Base-by-base conservation (phyloP, 2,888 invertebrate genomes). In the Oxytorus armatus region DNA sequence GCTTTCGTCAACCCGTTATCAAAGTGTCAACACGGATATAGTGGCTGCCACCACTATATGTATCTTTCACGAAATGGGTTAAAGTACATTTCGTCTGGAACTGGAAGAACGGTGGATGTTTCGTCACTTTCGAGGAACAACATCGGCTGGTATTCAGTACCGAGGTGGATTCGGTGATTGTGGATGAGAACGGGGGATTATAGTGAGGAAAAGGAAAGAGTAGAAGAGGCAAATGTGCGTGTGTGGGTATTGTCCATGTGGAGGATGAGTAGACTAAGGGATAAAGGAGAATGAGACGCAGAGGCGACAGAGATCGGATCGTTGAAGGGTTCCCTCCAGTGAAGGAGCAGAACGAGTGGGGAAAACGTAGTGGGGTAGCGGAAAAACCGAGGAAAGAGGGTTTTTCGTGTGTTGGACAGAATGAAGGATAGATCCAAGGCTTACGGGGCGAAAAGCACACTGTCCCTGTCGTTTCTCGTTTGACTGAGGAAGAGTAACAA, bases 371-470 rank as follows among this genome's bases (percentile, higher is more conserved):
- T 5, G 53, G 4, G 14, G 23, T 8, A 11, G 49, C 14, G 25
- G 18, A 25, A 53, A 53, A 16, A 68, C 23, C 23, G 53, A 42
- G 16, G 42, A 51, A 16, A 53, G 39, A 42, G 23, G 63, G 49
- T 11, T 1, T 25, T 53, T 36, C 70, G 72, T 77, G 72, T 65
- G 47, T 55, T 21, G 55, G 77, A 77, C 77, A 65, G 77, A 44
- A 77, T 77, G 72, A 77, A 72, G 55, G 55, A 77, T 77, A 72
- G 53, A 72, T 70, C 53, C 55, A 33, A 51, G 65, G 57, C 65
- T 77, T 63, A 55, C 29, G 42, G 55, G 63, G 63, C 21, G 70
- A 63, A 53, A 53, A 47, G 70, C n/a, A 47, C 44, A 29, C 53
- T 51, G 8, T 18, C 23, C n/a, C 42, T 16, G 11, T 10, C 55